phyloP scores from a whole-genome alignment of 2,888 invertebrate species.

The Elmis aenea region DNA sequence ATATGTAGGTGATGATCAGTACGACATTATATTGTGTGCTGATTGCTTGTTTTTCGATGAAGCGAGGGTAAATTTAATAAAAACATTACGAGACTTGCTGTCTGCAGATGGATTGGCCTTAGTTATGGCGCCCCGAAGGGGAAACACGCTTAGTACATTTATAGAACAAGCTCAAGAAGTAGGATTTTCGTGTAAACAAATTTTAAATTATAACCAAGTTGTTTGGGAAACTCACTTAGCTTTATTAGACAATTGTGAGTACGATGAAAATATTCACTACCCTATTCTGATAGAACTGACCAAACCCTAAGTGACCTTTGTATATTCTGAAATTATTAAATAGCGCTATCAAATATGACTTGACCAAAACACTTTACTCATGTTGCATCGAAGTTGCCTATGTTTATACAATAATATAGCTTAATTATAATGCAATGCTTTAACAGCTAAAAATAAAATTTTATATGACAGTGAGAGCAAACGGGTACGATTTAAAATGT shows the following conservation, averaged over 20 bases:
- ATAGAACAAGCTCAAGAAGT: conserved; percentile 55
- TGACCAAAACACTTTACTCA: no score
- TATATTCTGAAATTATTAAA: background rate
- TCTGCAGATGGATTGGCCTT: conserved; percentile 59
- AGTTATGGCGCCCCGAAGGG: conserved; percentile 72
- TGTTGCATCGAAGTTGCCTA: no score
- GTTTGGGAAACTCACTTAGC: conserved; percentile 66
- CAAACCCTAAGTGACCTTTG: conserved; percentile 49
- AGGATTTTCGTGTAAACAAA: conserved; percentile 55
- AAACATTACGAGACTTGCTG: conserved; percentile 62
- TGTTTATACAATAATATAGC: no score
- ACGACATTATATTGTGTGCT: conserved; percentile 70
- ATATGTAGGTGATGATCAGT: conserved; percentile 43
- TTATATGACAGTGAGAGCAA: no score
- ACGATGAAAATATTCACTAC: conserved; percentile 67
- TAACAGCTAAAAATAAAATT: no score
- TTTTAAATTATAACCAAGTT: conserved; percentile 57
- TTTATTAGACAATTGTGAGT: conserved; percentile 55
- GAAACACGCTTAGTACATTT: conserved; percentile 66
- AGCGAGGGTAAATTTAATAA: conserved; percentile 60
- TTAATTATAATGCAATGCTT: no score
- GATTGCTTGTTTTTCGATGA: conserved; percentile 79
- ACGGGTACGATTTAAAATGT: no score
- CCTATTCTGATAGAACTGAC: conserved; percentile 62
- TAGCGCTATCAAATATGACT: no score